Evolutionary conservation across 2,888 invertebrate species (phyloP).

Genomic region (Crematogaster levior): DNA sequence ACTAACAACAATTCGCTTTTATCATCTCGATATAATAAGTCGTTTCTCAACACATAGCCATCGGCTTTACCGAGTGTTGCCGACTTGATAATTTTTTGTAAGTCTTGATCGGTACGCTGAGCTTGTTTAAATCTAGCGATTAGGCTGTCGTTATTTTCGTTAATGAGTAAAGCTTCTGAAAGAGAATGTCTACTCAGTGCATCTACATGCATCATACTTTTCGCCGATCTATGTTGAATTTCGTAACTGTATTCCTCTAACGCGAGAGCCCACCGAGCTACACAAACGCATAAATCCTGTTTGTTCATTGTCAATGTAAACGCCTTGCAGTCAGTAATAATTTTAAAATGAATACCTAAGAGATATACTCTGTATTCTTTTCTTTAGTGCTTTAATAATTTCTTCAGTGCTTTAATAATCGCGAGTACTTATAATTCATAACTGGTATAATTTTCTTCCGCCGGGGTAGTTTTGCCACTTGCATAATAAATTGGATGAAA

Average conservation of each 20-base stretch:
- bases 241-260: slow-evolving; percentile 15
- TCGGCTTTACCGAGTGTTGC: background rate
- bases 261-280: background rate
- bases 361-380: too few species aligned
- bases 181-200: background rate
- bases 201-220: too few species aligned
- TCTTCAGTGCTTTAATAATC: slow-evolving; percentile 63
- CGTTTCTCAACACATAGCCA: background rate
- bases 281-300: background rate
- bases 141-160: background rate
- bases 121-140: too few species aligned
- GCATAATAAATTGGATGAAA: too few species aligned
- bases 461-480: too few species aligned
- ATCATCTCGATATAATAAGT: background rate
- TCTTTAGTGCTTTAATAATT: too few species aligned
- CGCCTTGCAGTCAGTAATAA: too few species aligned
- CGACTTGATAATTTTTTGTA: background rate
- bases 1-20: background rate
- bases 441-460: too few species aligned
- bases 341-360: too few species aligned
- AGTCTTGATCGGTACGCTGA: background rate
- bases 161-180: background rate
- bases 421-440: slow-evolving; percentile 73
- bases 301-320: too few species aligned
- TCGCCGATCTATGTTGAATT: slow-evolving; percentile 13